Base-by-base conservation (phyloP, 1,140 invertebrate genomes). In the Drosophila pallidifrons region DNA sequence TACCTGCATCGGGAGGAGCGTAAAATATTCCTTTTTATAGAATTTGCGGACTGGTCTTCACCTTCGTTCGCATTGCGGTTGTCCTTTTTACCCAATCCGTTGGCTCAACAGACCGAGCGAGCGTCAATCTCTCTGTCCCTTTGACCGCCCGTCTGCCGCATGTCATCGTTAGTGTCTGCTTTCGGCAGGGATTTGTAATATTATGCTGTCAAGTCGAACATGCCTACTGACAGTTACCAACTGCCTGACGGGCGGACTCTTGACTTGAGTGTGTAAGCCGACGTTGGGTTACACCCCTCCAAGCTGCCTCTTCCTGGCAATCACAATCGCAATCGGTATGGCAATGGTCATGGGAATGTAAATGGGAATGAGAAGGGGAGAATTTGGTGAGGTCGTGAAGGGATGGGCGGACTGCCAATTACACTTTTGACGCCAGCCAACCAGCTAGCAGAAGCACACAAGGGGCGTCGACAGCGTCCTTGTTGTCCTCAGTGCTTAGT, bases 171-270 rank as follows among this genome's bases (percentile, higher is more conserved):
- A 78, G 75, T 86, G 82, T 86, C 82, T 86, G 82, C 82, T 87
- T 87, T 87, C 82, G 79, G 82, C 82, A 87, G 82, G 82, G 82
- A 85, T 90, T 85, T 85, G 86, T 89, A 85, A 90, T 90, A 89
- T 89, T 89, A 90, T 89, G 85, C 86, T 90, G 86, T 90, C 86
- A 90, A 82, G 85, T 85, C 82, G 74, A 82, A 90, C 86, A 89
- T 89, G 86, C 86, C 81, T 85, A 89, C 79, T 89, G 86, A 89
- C 85, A 89, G 86, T 85, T 86, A 86, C 67, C 82, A 81, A 86
- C 79, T 86, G 82, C 81, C 82, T 81, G 68, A 65, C 74, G 74
- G 77, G 59, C 70, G 65, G 65, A 69, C 77, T 73, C 73, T 82
- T 69, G 79, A 77, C 74, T 80, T 77, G 77, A 82, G 79, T 77